phyloP scores from a whole-genome alignment of 2,797 vertebrate genomes.

The Capromys pilorides region DNA sequence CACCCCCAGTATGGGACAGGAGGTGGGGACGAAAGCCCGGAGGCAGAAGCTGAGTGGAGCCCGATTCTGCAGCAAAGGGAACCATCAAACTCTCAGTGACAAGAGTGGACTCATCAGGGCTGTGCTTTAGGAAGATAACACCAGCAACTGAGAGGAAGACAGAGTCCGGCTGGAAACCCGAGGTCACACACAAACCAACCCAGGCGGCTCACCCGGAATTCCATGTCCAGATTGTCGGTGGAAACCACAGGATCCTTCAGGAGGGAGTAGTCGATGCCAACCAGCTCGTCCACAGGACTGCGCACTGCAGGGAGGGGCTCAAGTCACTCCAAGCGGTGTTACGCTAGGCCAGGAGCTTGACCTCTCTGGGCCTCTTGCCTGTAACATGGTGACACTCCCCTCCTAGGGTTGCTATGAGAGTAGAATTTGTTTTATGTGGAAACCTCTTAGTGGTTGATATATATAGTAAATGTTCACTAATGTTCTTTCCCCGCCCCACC shows the following conservation, averaged over 20 bases:
- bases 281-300: constrained; percentile 88
- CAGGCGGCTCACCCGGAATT: constrained; percentile 91
- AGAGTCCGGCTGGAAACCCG: background rate
- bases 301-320: constrained; percentile 84
- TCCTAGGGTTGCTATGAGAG: background rate
- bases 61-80: background rate
- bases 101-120: background rate
- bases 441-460: background rate
- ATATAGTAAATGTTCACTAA: background rate
- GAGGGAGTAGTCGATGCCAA: constrained; percentile 96
- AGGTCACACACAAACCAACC: background rate
- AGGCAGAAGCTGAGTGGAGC: background rate
- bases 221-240: constrained; percentile 90
- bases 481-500: background rate
- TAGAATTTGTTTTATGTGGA: background rate
- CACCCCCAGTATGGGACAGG: background rate
- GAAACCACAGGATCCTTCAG: constrained; percentile 90
- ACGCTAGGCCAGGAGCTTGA: background rate
- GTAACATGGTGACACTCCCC: background rate
- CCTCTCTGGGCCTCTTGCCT: background rate
- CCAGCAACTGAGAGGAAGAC: background rate
- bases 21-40: background rate
- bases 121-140: background rate
- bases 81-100: background rate
- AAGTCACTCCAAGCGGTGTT: constrained; percentile 31